Conservation (phyloP, 2,797 vertebrate genomes). For the Sphaeramia orbicularis region DNA sequence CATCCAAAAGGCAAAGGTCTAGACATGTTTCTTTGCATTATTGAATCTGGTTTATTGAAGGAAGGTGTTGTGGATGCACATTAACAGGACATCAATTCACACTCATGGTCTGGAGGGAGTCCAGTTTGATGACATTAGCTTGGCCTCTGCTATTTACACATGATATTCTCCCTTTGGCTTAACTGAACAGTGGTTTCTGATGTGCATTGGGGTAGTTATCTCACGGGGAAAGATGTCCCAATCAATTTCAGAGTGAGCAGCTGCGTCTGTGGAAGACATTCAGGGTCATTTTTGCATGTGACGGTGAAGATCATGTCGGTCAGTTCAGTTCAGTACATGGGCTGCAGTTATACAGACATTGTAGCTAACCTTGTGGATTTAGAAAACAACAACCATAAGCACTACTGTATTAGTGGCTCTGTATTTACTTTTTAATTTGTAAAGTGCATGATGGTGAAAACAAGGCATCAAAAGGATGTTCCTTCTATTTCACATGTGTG, state of each 20-base stretch:
- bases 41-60: conserved; percentile 9
- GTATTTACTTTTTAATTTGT: neutral
- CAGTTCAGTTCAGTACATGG: conserved; percentile 17
- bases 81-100: conserved; percentile 35
- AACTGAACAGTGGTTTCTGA: conserved; percentile 28
- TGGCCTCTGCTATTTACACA: conserved; percentile 44
- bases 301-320: conserved; percentile 30
- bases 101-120: conserved; percentile 29
- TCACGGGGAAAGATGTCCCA: conserved; percentile 45
- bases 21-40: conserved; percentile 11
- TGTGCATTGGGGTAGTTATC: conserved; percentile 30
- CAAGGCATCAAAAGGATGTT: neutral
- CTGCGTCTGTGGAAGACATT: conserved; percentile 46
- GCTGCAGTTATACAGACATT: neutral
- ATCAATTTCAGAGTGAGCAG: conserved; percentile 44
- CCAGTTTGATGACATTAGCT: conserved; percentile 50
- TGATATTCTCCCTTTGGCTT: conserved; percentile 33
- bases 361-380: neutral
- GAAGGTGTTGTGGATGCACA: conserved; percentile 15
- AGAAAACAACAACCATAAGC: neutral
- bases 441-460: neutral
- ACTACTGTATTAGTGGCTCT: neutral
- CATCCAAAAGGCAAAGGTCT: conserved; percentile 20
- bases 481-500: neutral
- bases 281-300: conserved; percentile 42